These are phyloP conservation scores for Hybognathus amarus DNA, from an alignment of 2,797 vertebrate species.

Conservation along the genomic window DNA sequence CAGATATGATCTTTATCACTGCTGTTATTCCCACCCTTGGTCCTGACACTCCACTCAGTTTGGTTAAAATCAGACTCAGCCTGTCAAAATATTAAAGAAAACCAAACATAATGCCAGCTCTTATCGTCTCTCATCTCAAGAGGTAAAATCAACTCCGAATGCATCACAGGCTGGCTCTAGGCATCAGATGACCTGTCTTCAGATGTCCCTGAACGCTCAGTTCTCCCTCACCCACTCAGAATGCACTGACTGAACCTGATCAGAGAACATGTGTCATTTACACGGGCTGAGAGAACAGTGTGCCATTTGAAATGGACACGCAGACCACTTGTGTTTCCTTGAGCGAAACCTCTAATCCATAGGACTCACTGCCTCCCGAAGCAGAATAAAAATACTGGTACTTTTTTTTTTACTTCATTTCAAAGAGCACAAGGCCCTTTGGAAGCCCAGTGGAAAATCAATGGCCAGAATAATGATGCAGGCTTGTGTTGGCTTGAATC, in stretches of 20 bases:
- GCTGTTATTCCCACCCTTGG: conserved; percentile 11
- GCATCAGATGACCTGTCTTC: conserved; percentile 48
- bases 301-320: conserved; percentile 39
- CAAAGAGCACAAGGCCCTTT: conserved; percentile 61
- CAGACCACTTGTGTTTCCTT: conserved; percentile 36
- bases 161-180: conserved; percentile 28
- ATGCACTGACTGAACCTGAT: conserved; percentile 36
- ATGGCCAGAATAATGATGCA: conserved; percentile 75
- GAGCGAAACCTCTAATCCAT: conserved; percentile 53
- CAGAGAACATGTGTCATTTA: conserved; percentile 35
- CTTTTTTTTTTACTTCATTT: conserved; percentile 74
- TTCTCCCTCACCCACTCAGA: conserved; percentile 48
- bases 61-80: conserved; percentile 31
- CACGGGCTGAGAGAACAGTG: conserved; percentile 28
- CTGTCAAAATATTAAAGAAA: conserved; percentile 52
- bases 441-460: conserved; percentile 68
- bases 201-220: conserved; percentile 43
- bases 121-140: conserved; percentile 46
- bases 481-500: conserved; percentile 58
- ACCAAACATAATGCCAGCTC: conserved; percentile 39
- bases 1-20: conserved; percentile 40
- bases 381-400: conserved; percentile 58
- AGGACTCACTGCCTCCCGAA: conserved; percentile 45
- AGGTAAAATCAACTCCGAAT: conserved; percentile 28
- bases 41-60: conserved; percentile 48